Evolutionary conservation across 2,797 vertebrate genomes (phyloP).

Genomic region (Argya squamiceps): DNA sequence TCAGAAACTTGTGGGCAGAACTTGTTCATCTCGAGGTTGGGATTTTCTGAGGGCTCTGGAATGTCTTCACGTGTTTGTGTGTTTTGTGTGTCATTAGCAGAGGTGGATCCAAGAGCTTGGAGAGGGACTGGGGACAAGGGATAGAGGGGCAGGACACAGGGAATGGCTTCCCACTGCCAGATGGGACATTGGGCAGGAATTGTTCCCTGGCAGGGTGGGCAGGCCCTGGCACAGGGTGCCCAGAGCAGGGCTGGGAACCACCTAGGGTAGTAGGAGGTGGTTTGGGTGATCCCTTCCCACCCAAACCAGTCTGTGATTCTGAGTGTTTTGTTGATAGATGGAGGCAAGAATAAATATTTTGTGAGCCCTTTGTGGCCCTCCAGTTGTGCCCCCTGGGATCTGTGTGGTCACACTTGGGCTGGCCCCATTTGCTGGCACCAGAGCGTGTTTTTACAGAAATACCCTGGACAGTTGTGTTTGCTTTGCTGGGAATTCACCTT

Average conservation of each 20-base stretch:
- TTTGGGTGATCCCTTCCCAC: neutral
- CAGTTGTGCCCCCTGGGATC: neutral
- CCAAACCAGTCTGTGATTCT: neutral
- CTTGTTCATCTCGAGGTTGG: rapidly evolving
- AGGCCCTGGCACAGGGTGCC: neutral
- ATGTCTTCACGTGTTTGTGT: rapidly evolving
- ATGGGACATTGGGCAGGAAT: neutral
- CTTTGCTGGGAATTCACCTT: neutral
- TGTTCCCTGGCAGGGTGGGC: rapidly evolving
- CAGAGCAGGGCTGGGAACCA: neutral
- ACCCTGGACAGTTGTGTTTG: neutral
- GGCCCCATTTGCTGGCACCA: neutral
- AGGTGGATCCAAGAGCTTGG: neutral
- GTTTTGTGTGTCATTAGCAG: rapidly evolving
- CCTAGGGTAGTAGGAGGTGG: too few species aligned
- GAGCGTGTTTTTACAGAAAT: neutral
- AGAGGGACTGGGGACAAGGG: neutral
- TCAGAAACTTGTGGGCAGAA: neutral
- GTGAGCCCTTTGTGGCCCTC: neutral
- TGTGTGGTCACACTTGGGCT: neutral
- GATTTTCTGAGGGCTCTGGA: neutral
- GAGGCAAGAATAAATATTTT: neutral
- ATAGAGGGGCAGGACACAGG: neutral
- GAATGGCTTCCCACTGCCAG: neutral
- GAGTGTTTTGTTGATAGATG: neutral